Conservation (phyloP, 2,113 vertebrate species). For the Ammodytes marinus region DNA sequence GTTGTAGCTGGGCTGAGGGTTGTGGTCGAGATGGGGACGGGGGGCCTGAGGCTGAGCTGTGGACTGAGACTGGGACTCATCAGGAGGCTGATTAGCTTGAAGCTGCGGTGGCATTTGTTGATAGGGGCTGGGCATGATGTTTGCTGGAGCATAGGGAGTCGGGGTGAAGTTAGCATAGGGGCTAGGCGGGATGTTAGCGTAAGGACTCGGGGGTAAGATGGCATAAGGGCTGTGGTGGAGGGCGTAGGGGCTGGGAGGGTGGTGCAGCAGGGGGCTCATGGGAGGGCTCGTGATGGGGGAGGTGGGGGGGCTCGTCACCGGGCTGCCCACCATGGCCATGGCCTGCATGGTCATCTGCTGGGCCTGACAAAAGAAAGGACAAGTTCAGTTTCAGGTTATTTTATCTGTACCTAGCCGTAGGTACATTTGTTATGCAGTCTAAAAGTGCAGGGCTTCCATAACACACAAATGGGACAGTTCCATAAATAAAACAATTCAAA, state of each 20-base stretch:
- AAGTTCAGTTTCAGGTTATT: too few species aligned
- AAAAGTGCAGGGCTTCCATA: too few species aligned
- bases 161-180: constrained; percentile 77
- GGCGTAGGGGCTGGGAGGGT: constrained; percentile 72
- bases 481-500: too few species aligned
- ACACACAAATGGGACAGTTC: too few species aligned
- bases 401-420: too few species aligned
- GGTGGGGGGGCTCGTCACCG: constrained; percentile 73
- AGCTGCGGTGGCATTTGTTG: constrained; percentile 41
- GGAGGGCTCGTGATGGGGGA: constrained; percentile 74
- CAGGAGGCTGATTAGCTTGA: constrained; percentile 1
- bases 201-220: constrained; percentile 75
- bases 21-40: background rate
- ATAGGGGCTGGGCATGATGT: constrained; percentile 54
- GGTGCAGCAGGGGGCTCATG: constrained; percentile 69
- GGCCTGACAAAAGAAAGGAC: constrained; percentile 76
- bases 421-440: too few species aligned
- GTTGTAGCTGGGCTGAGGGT: constrained; percentile 17
- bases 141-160: constrained; percentile 53
- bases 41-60: constrained; percentile 3
- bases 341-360: constrained; percentile 91
- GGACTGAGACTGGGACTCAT: constrained; percentile 7
- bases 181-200: constrained; percentile 75
- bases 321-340: constrained; percentile 81
- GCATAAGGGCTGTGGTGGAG: constrained; percentile 61